Evolutionary conservation across 2,113 vertebrate species (phyloP), one percentile per base, ranked within the genome.

Genomic region (Perccottus glenii): DNA sequence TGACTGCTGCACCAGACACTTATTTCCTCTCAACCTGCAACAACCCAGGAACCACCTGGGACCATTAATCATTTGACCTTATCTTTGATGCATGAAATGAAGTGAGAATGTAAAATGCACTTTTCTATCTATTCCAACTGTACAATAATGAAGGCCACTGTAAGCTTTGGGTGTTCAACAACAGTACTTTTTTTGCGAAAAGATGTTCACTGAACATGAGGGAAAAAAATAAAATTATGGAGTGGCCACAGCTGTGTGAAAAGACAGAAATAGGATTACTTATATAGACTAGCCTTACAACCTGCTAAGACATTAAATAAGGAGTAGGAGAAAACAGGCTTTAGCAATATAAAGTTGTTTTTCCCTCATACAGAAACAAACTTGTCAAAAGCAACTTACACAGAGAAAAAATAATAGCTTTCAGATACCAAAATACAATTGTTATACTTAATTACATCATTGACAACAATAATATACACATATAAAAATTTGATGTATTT

Each of bases 51-150:
- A 19, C 47, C 40, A 5, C 49, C 11, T 51, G 42, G 35, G 32
- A 64, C 42, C 16, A 45, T 50, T 32, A 14, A 4, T 64, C 55
- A 35, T 43, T 63, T 48, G 7, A 61, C 32, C 16, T 70, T 0
- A 40, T 15, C 43, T n/a, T 0, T 59, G 46, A 15, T 38, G 53
- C 33, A 1, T n/a, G 8, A 60, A 50, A 53, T 4, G 7, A 47
- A 38, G 38, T 1, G 6, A 6, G 4, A 64, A 9, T 12, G 51
- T 52, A 67, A 53, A 52, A 51, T 9, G 47, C 35, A 33, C 14
- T 4, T 9, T n/a, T 12, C 42, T 43, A 58, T 43, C 15, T 58
- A 40, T 58, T 58, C 11, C 38, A 16, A 11, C 32, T 11, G 11
- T 42, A 11, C 61, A 38, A 8, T 40, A 2, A 27, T 11, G 35